Conservation (phyloP, 1,140 invertebrate species). For the Pentalonia nigronervosa region DNA sequence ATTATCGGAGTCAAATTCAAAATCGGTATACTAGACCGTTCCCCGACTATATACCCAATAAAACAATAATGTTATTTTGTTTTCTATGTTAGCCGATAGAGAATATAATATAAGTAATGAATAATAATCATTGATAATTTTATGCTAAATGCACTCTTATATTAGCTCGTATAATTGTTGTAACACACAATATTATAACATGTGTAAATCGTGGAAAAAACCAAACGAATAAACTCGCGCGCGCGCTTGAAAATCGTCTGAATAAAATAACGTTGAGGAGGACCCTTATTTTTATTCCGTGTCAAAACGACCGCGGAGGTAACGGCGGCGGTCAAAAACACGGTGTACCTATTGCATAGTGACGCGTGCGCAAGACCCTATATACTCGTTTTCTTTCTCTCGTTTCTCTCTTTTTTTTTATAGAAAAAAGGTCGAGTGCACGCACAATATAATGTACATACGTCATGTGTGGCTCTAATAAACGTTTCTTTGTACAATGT, state of each 20-base stretch:
- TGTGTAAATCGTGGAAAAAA: background rate
- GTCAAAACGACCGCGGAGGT: background rate
- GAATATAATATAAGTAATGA: background rate
- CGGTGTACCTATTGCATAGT: background rate
- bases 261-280: conserved; percentile 3
- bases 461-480: background rate
- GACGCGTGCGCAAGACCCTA: background rate
- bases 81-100: background rate
- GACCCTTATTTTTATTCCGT: background rate
- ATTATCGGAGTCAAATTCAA: background rate
- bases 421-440: background rate
- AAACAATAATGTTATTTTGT: background rate
- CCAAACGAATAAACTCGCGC: background rate
- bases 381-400: background rate
- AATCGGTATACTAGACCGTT: background rate
- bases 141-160: background rate
- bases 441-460: background rate
- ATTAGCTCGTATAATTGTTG: background rate
- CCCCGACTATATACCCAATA: background rate
- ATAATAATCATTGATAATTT: background rate
- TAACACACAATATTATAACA: background rate
- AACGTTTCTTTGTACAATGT: background rate
- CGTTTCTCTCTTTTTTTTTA: background rate
- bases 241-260: background rate
- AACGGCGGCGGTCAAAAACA: background rate